Conservation (phyloP, 2,113 vertebrate species). For the Pagrus major region DNA sequence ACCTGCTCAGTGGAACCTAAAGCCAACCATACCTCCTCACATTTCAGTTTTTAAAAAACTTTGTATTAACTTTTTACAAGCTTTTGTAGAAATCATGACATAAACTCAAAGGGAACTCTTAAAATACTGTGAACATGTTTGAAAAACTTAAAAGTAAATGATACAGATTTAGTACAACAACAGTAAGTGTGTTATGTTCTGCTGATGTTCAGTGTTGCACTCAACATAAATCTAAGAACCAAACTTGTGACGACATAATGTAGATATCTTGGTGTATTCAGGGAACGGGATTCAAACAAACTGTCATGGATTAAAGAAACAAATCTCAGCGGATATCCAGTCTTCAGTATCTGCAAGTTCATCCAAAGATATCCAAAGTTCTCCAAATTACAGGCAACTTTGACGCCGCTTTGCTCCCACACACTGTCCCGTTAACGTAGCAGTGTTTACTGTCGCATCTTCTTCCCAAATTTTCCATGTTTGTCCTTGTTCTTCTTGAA, state of each 20-base stretch:
- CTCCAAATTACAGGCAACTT: neutral
- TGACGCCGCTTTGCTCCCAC: neutral
- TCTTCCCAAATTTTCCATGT: conserved; percentile 82
- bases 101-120: neutral
- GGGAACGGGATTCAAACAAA: neutral
- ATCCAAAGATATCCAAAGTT: conserved; percentile 5
- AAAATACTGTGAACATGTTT: conserved; percentile 15
- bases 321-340: neutral
- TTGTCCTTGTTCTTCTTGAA: conserved; percentile 87
- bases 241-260: neutral
- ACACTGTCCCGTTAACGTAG: conserved; percentile 3
- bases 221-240: conserved; percentile 15
- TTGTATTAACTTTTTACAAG: conserved; percentile 20
- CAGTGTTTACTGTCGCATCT: conserved; percentile 7
- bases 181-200: conserved; percentile 23
- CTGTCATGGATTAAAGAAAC: neutral
- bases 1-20: neutral
- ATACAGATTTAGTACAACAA: conserved; percentile 28
- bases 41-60: conserved; percentile 7
- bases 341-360: neutral
- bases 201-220: conserved; percentile 9
- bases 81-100: conserved; percentile 24
- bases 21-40: conserved; percentile 55
- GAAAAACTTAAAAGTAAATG: conserved; percentile 41
- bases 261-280: neutral